Conservation (phyloP, 2,888 invertebrate genomes). For the Camponotus fellah region DNA sequence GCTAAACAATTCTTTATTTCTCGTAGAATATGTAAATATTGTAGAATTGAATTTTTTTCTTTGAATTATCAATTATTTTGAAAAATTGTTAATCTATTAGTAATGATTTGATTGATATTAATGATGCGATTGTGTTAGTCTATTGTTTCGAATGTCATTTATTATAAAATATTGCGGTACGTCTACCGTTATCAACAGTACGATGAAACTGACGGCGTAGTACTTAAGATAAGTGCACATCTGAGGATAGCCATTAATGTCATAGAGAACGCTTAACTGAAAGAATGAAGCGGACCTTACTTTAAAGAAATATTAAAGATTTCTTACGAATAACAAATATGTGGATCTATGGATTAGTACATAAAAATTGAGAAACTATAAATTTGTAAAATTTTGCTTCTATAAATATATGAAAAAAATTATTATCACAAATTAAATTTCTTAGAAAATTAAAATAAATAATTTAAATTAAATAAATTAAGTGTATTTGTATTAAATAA, state of each 20-base stretch:
- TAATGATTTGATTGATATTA: neutral
- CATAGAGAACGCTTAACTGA: neutral
- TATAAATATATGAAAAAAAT: neutral
- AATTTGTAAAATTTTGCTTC: neutral
- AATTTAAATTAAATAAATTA: neutral
- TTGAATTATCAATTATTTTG: neutral
- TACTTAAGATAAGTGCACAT: slow-evolving; percentile 37
- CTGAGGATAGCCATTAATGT: slow-evolving; percentile 25
- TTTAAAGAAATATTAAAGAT: neutral
- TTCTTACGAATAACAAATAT: neutral
- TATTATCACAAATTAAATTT: neutral
- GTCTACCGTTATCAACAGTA: neutral
- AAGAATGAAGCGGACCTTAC: neutral
- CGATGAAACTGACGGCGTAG: neutral
- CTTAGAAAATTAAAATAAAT: neutral
- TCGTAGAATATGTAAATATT: neutral
- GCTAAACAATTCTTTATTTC: slow-evolving; percentile 33
- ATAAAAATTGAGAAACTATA: neutral
- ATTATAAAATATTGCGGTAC: slow-evolving; percentile 8
- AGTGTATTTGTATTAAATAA: neutral
- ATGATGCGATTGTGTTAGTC: neutral
- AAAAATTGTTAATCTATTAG: neutral
- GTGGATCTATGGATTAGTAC: neutral
- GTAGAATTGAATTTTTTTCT: slow-evolving; percentile 9
- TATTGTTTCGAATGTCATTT: neutral